Evolutionary conservation across 2,888 invertebrate species (phyloP).

Genomic region (Nephrotoma appendiculata): DNA sequence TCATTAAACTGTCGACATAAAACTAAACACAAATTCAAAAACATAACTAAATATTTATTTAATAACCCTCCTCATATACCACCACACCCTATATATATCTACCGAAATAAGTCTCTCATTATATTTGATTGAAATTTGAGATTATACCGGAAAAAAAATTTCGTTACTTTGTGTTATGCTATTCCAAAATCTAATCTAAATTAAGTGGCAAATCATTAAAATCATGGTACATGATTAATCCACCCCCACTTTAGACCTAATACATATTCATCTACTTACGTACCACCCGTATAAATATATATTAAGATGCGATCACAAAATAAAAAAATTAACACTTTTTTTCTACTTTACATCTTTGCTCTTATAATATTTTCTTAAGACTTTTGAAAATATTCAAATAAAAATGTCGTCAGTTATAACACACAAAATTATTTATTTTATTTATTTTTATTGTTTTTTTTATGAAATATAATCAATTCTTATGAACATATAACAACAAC

Average conservation of each 20-base stretch:
- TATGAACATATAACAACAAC: neutral
- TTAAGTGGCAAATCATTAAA: neutral
- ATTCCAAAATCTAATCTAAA: neutral
- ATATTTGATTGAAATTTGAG: neutral
- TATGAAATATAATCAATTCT: neutral
- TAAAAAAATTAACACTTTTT: neutral
- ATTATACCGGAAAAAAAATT: neutral
- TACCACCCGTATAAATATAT: neutral
- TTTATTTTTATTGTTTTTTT: neutral
- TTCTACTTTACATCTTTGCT: neutral
- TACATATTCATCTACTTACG: neutral
- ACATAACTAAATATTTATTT: neutral
- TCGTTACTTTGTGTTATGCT: neutral
- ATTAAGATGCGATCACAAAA: neutral
- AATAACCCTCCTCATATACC: neutral
- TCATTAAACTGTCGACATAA: neutral
- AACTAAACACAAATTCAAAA: neutral
- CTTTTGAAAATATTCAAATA: neutral
- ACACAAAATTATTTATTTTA: neutral
- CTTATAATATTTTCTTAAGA: neutral
- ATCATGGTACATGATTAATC: neutral
- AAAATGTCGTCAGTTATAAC: neutral
- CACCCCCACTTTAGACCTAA: neutral
- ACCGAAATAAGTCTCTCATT: neutral
- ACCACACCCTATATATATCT: neutral